Conservation (phyloP, 2,797 vertebrate genomes). For the Denticeps clupeoides region DNA sequence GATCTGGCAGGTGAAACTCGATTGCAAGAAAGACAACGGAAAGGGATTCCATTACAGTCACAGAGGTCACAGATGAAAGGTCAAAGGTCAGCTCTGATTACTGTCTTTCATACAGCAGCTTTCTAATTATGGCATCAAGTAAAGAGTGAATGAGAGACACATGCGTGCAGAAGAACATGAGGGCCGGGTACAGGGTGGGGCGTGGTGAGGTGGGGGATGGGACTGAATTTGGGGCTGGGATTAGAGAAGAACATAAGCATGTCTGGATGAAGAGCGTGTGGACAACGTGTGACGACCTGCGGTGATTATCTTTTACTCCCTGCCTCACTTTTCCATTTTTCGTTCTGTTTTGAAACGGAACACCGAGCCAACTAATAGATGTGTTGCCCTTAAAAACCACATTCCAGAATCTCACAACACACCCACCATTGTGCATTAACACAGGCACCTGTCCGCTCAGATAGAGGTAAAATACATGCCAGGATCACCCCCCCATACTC, state of each 20-base stretch:
- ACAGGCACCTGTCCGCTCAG: too few species aligned
- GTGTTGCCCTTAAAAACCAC: too few species aligned
- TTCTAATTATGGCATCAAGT: background rate
- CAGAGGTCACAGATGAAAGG: constrained; percentile 4
- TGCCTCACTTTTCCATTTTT: background rate
- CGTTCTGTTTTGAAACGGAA: too few species aligned
- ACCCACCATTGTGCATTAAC: too few species aligned
- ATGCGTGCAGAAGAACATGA: too few species aligned
- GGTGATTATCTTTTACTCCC: background rate
- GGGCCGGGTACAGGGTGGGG: too few species aligned
- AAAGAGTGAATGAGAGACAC: background rate
- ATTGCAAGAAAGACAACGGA: background rate
- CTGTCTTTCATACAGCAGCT: background rate
- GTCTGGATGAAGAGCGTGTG: constrained; percentile 22
- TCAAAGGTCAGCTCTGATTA: constrained; percentile 9
- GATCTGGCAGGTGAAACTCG: background rate
- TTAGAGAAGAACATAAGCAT: constrained; percentile 4
- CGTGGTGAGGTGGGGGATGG: too few species aligned
- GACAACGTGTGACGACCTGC: constrained; percentile 24
- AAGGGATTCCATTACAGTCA: background rate
- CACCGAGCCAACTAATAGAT: too few species aligned
- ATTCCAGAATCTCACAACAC: too few species aligned
- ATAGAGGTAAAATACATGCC: too few species aligned
- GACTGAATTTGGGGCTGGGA: constrained; percentile 19
- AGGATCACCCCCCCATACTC: too few species aligned